phyloP scores from a whole-genome alignment of 2,888 invertebrate species.

The Hypomecis punctinalis region DNA sequence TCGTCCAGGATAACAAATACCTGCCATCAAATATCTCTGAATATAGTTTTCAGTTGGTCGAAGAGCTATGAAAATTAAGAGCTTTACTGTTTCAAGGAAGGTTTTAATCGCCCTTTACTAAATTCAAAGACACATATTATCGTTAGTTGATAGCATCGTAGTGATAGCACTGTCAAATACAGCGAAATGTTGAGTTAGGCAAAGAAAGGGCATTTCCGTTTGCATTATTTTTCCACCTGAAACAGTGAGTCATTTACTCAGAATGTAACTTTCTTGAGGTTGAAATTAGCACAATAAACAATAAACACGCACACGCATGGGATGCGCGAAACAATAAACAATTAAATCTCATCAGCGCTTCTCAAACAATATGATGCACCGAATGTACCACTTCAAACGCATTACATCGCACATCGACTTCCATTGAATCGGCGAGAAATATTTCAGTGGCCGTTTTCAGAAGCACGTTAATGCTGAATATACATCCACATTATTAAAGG shows the following conservation, averaged over 20 bases:
- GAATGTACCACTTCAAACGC: conserved; percentile 59
- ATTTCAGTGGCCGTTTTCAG: conserved; percentile 46
- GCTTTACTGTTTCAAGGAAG: too few relatives aligned
- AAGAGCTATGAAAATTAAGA: too few relatives aligned
- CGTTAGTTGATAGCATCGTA: background rate
- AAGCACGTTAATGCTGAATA: conserved; percentile 42
- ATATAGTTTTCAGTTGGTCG: too few relatives aligned
- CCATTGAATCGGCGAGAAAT: conserved; percentile 49
- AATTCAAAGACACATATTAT: too few relatives aligned
- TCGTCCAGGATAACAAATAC: too few relatives aligned
- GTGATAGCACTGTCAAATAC: background rate
- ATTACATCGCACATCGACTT: conserved; percentile 49
- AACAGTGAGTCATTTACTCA: conserved; percentile 47
- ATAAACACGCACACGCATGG: conserved; percentile 54
- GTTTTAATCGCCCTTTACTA: too few relatives aligned
- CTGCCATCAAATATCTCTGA: too few relatives aligned
- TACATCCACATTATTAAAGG: conserved; percentile 49
- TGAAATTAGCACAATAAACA: conserved; percentile 56
- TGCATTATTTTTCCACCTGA: conserved; percentile 24
- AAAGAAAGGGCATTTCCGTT: conserved; percentile 13
- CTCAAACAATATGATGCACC: conserved; percentile 52
- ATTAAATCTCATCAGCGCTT: conserved; percentile 61
- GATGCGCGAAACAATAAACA: conserved; percentile 66
- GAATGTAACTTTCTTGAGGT: conserved; percentile 45
- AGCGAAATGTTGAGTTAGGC: conserved; percentile 4